Percentiles rank a stretch among this genome's conserved stretches.
Evolutionary conservation across 2,888 invertebrate species (phyloP).

Genomic region (Steinernema hermaphroditum): DNA sequence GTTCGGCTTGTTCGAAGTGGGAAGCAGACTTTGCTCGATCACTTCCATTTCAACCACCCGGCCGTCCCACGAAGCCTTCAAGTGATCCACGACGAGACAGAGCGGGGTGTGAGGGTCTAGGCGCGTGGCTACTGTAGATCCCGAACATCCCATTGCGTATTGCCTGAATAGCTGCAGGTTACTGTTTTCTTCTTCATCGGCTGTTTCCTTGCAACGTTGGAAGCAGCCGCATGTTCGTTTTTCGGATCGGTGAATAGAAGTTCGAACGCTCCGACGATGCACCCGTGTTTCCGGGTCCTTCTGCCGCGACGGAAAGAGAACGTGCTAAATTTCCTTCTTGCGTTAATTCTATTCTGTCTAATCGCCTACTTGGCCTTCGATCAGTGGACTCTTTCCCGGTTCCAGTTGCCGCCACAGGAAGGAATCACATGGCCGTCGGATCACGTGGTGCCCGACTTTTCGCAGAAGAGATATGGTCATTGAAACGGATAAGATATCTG

Average conservation of each 20-base stretch:
- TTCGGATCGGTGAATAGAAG: too few species aligned
- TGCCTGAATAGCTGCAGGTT: too few species aligned
- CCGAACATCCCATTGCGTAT: too few species aligned
- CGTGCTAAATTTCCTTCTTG: constrained; percentile 36
- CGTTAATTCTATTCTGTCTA: constrained; percentile 33
- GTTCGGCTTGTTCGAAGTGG: too few species aligned
- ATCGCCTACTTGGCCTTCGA: constrained; percentile 38
- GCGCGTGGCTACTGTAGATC: too few species aligned
- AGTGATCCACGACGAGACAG: too few species aligned
- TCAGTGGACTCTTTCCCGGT: constrained; percentile 24
- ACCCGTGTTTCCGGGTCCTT: constrained; percentile 32
- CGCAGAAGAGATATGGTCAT: background rate
- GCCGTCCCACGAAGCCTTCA: too few species aligned
- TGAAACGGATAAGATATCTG: background rate
- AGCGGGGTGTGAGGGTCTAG: too few species aligned
- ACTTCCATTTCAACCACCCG: too few species aligned
- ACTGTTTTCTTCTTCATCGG: too few species aligned
- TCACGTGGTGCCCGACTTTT: background rate
- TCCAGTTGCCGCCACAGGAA: constrained; percentile 34
- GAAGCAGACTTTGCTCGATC: too few species aligned
- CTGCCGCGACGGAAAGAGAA: constrained; percentile 40
- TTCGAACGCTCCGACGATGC: constrained; percentile 4
- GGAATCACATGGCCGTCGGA: constrained; percentile 42
- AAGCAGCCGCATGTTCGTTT: too few species aligned
- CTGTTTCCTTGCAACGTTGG: background rate